Percentiles rank a stretch among this genome's conserved stretches.
Evolutionary conservation across 2,888 invertebrate species (phyloP).

Genomic region (Stomorhina lunata): DNA sequence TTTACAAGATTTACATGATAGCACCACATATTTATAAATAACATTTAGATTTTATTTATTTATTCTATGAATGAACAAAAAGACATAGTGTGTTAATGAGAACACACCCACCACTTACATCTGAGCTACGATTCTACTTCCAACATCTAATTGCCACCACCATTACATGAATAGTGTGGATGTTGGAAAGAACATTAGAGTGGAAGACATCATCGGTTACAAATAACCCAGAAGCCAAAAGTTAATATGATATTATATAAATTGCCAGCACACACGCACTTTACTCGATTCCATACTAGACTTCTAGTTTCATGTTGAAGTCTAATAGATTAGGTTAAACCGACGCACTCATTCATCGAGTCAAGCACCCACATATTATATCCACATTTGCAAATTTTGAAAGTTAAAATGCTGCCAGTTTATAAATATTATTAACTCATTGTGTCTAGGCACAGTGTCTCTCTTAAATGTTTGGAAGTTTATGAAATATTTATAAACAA

Average conservation of each 20-base stretch:
- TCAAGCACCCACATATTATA: too few species aligned
- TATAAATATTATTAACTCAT: too few species aligned
- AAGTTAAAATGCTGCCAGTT: too few species aligned
- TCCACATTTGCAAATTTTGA: too few species aligned
- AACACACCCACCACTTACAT: not conserved
- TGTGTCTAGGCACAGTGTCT: not conserved
- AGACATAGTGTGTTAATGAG: not conserved
- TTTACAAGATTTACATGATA: not conserved
- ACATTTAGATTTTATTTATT: too few species aligned
- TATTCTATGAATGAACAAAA: not conserved
- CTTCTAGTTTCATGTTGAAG: constrained; percentile 8
- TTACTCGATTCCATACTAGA: too few species aligned
- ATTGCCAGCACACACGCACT: constrained; percentile 52
- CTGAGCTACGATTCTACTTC: not conserved
- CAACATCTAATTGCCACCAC: not conserved
- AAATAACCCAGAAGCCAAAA: constrained; percentile 33
- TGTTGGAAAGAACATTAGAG: not conserved
- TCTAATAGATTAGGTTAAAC: not conserved
- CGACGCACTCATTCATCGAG: not conserved
- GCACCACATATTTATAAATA: too few species aligned
- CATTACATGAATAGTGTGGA: not conserved
- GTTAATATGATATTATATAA: constrained; percentile 55
- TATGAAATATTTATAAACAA: not conserved
- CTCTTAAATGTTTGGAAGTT: too few species aligned
- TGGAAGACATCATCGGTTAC: constrained; percentile 1